Evolutionary conservation across 1,140 invertebrate species (phyloP).

Genomic region (Philopotamus ludificatus): DNA sequence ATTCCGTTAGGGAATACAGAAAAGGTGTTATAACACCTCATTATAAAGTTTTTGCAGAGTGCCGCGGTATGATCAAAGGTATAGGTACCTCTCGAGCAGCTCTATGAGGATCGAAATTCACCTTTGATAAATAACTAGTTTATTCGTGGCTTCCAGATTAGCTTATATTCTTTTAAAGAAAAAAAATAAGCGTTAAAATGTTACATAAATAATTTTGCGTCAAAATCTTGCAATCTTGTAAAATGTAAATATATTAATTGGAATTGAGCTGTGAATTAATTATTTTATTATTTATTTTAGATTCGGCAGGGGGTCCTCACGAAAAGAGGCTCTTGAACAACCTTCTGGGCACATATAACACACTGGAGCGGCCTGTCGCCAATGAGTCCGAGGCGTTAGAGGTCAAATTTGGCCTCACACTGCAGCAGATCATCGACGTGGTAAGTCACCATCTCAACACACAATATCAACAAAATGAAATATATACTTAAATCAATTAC

Average conservation of each 20-base stretch:
- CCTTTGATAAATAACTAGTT: too few relatives aligned
- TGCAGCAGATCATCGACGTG: constrained; percentile 99
- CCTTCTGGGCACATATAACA: constrained; percentile 91
- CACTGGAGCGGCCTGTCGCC: constrained; percentile 90
- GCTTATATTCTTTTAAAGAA: too few relatives aligned
- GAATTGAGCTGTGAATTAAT: neutral
- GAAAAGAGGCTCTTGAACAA: constrained; percentile 87
- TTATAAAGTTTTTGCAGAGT: too few relatives aligned
- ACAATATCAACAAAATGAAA: neutral
- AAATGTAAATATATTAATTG: too few relatives aligned
- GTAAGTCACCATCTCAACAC: constrained; percentile 63
- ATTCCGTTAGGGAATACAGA: too few relatives aligned
- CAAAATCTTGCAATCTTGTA: neutral
- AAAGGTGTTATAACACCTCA: too few relatives aligned
- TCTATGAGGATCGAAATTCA: too few relatives aligned
- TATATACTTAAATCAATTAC: neutral
- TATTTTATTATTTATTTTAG: constrained; percentile 42
- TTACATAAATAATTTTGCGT: neutral
- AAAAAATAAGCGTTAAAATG: too few relatives aligned
- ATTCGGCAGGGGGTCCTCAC: constrained; percentile 73
- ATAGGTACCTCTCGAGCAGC: too few relatives aligned
- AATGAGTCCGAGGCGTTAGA: constrained; percentile 92
- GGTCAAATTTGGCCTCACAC: constrained; percentile 91
- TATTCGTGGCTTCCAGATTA: too few relatives aligned
- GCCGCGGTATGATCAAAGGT: too few relatives aligned